phyloP scores from a whole-genome alignment of 2,113 vertebrate genomes.

The Apeltes quadracus region DNA sequence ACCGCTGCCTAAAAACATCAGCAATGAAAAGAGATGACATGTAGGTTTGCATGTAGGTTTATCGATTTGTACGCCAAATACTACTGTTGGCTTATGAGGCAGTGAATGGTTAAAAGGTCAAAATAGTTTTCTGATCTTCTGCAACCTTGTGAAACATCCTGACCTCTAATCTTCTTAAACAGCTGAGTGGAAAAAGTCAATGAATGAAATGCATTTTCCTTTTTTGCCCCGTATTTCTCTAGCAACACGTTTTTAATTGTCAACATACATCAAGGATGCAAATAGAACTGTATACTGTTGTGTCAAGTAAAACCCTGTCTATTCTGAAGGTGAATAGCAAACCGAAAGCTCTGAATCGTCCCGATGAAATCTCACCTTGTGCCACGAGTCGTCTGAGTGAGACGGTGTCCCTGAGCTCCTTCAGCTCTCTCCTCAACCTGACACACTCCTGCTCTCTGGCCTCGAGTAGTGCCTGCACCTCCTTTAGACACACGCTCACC shows the following conservation, averaged over 20 bases:
- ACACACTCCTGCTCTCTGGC: slow-evolving; percentile 73
- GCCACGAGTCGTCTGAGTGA: slow-evolving; percentile 71
- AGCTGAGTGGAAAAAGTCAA: neutral
- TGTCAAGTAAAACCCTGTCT: neutral
- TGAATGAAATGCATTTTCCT: neutral
- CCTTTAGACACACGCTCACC: slow-evolving; percentile 52
- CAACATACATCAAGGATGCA: neutral
- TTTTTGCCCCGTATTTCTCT: neutral
- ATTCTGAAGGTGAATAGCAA: neutral
- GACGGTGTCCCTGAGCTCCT: slow-evolving; percentile 64
- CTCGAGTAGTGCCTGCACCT: slow-evolving; percentile 76
- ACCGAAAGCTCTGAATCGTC: neutral
- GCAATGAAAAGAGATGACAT: neutral
- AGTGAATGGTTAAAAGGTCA: neutral
- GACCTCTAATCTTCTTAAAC: neutral
- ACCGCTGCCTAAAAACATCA: neutral
- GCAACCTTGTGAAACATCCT: neutral
- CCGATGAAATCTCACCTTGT: slow-evolving; percentile 56
- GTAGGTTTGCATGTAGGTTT: too few relatives aligned
- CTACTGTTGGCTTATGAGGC: neutral
- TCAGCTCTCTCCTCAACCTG: slow-evolving; percentile 78
- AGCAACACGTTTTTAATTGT: neutral
- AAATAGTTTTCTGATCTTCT: neutral
- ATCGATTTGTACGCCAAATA: too few relatives aligned
- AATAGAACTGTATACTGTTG: neutral